phyloP scores from a whole-genome alignment of 30 jellyfish, hydroid and myxozoan genomes.

The Chrysaora quinquecirrha region DNA sequence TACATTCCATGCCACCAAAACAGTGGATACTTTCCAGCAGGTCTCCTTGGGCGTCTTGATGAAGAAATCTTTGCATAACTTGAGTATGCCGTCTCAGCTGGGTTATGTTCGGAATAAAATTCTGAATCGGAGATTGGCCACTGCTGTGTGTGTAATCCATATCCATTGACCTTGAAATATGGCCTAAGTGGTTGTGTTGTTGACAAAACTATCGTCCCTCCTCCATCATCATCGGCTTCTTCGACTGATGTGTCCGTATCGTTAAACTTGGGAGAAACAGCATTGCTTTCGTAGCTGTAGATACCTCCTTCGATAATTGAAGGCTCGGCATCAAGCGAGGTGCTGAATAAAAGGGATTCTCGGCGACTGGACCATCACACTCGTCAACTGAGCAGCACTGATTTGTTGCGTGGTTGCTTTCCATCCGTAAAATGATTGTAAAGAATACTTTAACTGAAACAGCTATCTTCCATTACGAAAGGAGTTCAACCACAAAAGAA shows the following conservation, averaged over 20 bases:
- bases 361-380: no score
- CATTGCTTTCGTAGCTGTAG: constrained; percentile 36
- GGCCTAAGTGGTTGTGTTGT: constrained; percentile 69
- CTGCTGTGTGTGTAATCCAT: constrained; percentile 24
- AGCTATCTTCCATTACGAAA: no score
- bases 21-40: constrained; percentile 84
- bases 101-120: constrained; percentile 29
- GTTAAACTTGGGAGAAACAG: constrained; percentile 43
- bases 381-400: no score
- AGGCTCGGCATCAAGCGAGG: constrained; percentile 66
- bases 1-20: constrained; percentile 84
- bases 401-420: no score
- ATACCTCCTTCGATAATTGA: constrained; percentile 50
- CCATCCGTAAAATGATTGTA: no score
- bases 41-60: constrained; percentile 36
- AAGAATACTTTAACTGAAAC: no score
- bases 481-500: no score
- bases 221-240: constrained; percentile 48
- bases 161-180: constrained; percentile 3
- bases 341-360: no score
- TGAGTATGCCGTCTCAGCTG: constrained; percentile 28
- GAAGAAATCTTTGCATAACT: constrained; percentile 19
- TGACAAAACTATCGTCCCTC: constrained; percentile 41
- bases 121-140: constrained; percentile 53
- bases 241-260: constrained; percentile 64